A percentile compares a stretch with the other conserved stretches of the same genome.
phyloP scores from a whole-genome alignment of 2,797 vertebrate species.

The Varecia variegata region DNA sequence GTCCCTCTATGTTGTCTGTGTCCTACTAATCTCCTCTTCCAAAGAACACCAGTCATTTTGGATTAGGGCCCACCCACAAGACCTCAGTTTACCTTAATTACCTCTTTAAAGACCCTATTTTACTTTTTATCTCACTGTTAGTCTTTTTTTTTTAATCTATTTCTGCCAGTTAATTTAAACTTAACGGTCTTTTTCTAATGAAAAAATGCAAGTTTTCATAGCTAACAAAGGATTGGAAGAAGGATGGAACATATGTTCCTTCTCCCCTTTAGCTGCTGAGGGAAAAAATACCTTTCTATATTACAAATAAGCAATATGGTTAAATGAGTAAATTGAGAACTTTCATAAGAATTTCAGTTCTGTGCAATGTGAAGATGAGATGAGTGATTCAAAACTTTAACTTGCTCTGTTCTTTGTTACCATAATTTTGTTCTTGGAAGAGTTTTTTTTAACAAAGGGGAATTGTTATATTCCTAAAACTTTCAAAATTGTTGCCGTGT shows the following conservation, averaged over 20 bases:
- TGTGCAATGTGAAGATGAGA: background rate
- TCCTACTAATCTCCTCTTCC: background rate
- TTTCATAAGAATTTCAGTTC: background rate
- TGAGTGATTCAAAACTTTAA: background rate
- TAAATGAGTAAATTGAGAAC: background rate
- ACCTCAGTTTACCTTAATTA: background rate
- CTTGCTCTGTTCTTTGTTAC: background rate
- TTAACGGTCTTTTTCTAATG: background rate
- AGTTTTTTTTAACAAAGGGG: background rate
- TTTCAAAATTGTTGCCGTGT: constrained; percentile 2
- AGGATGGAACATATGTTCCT: background rate
- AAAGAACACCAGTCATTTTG: background rate
- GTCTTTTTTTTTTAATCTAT: background rate
- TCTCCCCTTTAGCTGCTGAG: background rate
- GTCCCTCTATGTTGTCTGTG: background rate
- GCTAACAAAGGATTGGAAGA: background rate
- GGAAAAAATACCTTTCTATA: background rate
- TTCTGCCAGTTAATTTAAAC: background rate
- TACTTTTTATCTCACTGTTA: background rate
- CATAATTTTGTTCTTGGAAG: background rate
- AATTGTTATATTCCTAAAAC: background rate
- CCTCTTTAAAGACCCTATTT: background rate
- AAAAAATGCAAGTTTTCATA: background rate
- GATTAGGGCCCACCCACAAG: background rate
- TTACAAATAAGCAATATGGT: background rate